Conservation (phyloP, 2,797 vertebrate species). For the Menidia menidia region DNA sequence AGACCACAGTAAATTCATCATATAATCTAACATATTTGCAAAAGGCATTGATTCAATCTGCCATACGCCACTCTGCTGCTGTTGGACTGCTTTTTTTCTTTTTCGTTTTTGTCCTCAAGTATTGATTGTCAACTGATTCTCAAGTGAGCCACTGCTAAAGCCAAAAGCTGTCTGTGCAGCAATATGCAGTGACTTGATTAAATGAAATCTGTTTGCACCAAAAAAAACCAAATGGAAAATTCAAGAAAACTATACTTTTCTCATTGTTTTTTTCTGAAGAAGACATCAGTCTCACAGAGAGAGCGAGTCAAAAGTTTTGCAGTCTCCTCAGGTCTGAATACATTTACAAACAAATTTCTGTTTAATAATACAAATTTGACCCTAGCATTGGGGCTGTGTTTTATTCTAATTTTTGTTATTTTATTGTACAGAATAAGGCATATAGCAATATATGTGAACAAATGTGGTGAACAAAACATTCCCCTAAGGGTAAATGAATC, state of each 20-base stretch:
- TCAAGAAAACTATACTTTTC: not conserved
- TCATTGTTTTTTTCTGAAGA: not conserved
- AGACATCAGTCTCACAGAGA: too few species aligned
- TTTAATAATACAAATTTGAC: too few species aligned
- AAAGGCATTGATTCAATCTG: not conserved
- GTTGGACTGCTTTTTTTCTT: not conserved
- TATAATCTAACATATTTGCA: too few species aligned
- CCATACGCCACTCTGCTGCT: too few species aligned
- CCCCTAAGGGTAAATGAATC: too few species aligned
- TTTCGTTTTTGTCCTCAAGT: not conserved
- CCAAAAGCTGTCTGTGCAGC: not conserved
- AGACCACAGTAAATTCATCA: not conserved
- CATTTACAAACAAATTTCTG: not conserved
- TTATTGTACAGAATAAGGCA: not conserved
- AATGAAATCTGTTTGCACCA: not conserved
- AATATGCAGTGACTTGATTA: not conserved
- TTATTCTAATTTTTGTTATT: not conserved
- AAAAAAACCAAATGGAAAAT: not conserved
- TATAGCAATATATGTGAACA: not conserved
- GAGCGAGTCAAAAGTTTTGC: not conserved
- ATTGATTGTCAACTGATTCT: not conserved
- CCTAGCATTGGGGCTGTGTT: too few species aligned
- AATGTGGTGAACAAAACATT: not conserved
- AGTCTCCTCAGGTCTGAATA: not conserved
- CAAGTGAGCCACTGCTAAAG: slow-evolving; percentile 2